Percentiles rank a stretch among this genome's conserved stretches.
Conservation (phyloP, 1,140 invertebrate species). For the Drosophila grimshawi region DNA sequence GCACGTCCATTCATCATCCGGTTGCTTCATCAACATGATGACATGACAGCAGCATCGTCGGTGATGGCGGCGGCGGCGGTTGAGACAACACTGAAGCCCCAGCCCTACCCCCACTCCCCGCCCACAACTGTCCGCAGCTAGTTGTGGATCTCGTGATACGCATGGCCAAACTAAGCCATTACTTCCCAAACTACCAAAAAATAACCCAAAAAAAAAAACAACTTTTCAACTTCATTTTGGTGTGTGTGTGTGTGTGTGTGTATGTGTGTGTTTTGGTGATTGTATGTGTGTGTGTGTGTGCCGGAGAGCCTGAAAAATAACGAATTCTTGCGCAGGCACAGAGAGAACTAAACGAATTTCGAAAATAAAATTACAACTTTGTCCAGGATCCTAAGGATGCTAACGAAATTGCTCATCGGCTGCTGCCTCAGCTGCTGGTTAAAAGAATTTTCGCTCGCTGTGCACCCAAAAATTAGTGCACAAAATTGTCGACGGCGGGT, state of each 20-base stretch:
- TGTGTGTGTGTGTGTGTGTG: conserved; percentile 2
- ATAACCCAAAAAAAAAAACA: conserved; percentile 44
- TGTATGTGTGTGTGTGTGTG: conserved; percentile 2
- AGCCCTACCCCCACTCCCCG: background rate
- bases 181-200: conserved; percentile 50
- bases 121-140: conserved; percentile 12
- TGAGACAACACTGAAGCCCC: conserved; percentile 52
- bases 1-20: conserved; percentile 83
- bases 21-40: conserved; percentile 83
- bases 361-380: conserved; percentile 83
- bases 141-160: conserved; percentile 52
- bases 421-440: conserved; percentile 7
- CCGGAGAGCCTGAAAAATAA: conserved; percentile 59
- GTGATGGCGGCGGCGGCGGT: conserved; percentile 47
- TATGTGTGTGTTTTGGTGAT: background rate
- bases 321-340: conserved; percentile 80
- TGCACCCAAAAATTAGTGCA: conserved; percentile 68
- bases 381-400: conserved; percentile 59
- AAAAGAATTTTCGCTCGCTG: conserved; percentile 49
- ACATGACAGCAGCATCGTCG: conserved; percentile 62
- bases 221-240: conserved; percentile 79
- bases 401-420: conserved; percentile 62
- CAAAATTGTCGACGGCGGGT: conserved; percentile 60
- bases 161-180: conserved; percentile 71
- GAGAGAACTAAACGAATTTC: conserved; percentile 81